phyloP scores from a whole-genome alignment of 2,113 vertebrate genomes.

The Spea multiplicata region DNA sequence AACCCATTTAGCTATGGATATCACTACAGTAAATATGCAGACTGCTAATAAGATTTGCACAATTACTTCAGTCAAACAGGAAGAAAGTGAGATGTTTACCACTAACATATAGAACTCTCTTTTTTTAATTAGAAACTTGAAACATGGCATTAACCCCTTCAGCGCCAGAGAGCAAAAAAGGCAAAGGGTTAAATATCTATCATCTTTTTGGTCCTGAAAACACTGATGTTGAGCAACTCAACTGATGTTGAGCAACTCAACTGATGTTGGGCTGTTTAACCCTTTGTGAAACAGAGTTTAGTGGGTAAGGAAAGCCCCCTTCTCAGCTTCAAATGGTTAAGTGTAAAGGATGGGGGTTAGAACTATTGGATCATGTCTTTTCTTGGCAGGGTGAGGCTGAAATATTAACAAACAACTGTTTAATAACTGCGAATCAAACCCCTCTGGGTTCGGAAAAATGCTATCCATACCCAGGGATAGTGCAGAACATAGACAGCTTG shows the following conservation, averaged over 20 bases:
- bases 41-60: conserved; percentile 75
- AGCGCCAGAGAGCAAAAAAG: not conserved
- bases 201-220: too few species aligned
- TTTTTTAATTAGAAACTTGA: conserved; percentile 63
- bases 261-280: too few species aligned
- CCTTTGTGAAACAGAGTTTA: too few species aligned
- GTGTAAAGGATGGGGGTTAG: too few species aligned
- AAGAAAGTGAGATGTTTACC: conserved; percentile 65
- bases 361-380: too few species aligned
- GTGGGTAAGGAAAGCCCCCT: too few species aligned
- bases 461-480: conserved; percentile 23
- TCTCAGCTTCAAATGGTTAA: too few species aligned
- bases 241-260: too few species aligned
- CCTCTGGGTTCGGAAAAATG: conserved; percentile 50
- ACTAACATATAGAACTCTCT: conserved; percentile 18
- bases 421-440: conserved; percentile 55
- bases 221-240: too few species aligned
- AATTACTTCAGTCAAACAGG: conserved; percentile 70
- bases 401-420: conserved; percentile 63
- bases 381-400: conserved; percentile 54
- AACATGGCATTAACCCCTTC: conserved; percentile 55
- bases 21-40: conserved; percentile 74
- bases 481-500: conserved; percentile 34
- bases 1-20: conserved; percentile 70
- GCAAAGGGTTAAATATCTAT: too few species aligned